phyloP scores from a whole-genome alignment of 1,140 invertebrate genomes.

The Batillaria attramentaria region DNA sequence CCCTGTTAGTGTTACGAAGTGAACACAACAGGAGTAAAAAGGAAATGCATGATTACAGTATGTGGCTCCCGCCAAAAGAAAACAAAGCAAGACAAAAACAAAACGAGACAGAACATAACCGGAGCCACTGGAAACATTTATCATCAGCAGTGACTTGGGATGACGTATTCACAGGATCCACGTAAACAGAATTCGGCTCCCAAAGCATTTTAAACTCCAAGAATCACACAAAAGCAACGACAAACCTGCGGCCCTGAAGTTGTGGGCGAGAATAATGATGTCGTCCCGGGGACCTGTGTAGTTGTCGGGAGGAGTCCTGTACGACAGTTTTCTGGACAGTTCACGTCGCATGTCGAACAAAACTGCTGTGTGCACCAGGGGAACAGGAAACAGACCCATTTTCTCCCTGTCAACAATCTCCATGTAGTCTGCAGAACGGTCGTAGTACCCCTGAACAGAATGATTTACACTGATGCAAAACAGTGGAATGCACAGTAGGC shows the following conservation, averaged over 20 bases:
- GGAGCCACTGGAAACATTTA: too few species aligned
- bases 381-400: slow-evolving; percentile 85
- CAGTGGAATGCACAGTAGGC: not conserved
- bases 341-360: slow-evolving; percentile 83
- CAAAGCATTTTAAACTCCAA: too few species aligned
- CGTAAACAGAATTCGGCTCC: too few species aligned
- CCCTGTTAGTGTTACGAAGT: too few species aligned
- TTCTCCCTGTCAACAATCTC: slow-evolving; percentile 83
- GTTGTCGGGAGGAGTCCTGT: slow-evolving; percentile 78
- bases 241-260: slow-evolving; percentile 79
- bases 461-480: not conserved
- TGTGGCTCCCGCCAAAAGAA: too few species aligned
- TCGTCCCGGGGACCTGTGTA: slow-evolving; percentile 87
- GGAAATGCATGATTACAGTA: too few species aligned
- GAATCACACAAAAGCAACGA: too few species aligned
- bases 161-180: too few species aligned
- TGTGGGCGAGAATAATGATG: slow-evolving; percentile 93
- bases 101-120: too few species aligned
- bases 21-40: too few species aligned
- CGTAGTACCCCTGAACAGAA: slow-evolving; percentile 85
- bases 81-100: too few species aligned
- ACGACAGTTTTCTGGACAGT: slow-evolving; percentile 81
- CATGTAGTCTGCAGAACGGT: slow-evolving; percentile 88
- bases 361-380: slow-evolving; percentile 93
- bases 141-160: too few species aligned